Percentiles rank a stretch among this genome's conserved stretches.
Evolutionary conservation across 2,113 vertebrate genomes (phyloP).

Genomic region (Saccopteryx bilineata): DNA sequence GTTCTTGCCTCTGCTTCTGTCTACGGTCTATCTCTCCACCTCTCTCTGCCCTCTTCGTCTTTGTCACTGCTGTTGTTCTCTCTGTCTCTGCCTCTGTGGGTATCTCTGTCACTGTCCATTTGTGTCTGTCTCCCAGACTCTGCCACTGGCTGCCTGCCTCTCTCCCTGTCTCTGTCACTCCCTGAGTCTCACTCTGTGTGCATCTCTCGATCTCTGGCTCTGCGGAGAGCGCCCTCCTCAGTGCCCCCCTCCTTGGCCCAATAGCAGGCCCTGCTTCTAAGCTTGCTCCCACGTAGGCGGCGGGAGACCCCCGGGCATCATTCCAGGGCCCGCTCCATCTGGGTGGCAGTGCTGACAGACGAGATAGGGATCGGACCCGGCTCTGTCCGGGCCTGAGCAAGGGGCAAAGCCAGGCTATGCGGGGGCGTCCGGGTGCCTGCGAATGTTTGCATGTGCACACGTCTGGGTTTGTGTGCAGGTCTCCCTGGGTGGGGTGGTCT

Average conservation of each 20-base stretch:
- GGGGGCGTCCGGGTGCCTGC: conserved; percentile 65
- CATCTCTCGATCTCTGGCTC: neutral
- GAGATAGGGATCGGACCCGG: conserved; percentile 75
- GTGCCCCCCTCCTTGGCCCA: neutral
- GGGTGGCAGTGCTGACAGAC: conserved; percentile 78
- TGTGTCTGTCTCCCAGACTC: neutral
- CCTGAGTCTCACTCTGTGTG: neutral
- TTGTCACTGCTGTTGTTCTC: neutral
- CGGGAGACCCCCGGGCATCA: conserved; percentile 62
- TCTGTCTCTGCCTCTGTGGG: neutral
- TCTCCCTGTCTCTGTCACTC: neutral
- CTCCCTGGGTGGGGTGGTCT: conserved; percentile 71
- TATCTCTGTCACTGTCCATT: neutral
- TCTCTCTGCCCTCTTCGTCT: neutral
- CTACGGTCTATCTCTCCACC: neutral
- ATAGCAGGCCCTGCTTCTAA: conserved; percentile 27
- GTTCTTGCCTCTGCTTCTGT: neutral
- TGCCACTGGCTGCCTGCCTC: too few relatives aligned
- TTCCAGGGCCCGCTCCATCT: conserved; percentile 73
- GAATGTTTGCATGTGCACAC: neutral
- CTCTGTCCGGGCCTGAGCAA: conserved; percentile 80
- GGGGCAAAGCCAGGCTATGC: conserved; percentile 66
- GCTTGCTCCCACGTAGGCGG: conserved; percentile 21
- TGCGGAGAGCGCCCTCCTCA: neutral
- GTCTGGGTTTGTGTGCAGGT: conserved; percentile 51